Conservation (phyloP, 2,888 invertebrate genomes). For the Gastracanthus pulcherrimus region DNA sequence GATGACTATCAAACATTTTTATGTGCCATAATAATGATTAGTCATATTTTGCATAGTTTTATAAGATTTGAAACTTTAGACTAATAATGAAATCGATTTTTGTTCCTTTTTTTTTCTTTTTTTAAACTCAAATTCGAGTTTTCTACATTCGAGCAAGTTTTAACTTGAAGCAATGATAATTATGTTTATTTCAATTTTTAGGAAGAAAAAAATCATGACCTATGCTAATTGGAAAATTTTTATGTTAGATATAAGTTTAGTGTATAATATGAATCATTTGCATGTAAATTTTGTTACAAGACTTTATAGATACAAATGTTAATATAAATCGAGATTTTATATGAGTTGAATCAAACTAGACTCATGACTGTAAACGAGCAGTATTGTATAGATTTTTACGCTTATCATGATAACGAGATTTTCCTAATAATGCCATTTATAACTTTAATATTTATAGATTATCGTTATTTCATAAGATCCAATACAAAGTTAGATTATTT, state of each 20-base stretch:
- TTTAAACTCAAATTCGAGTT: constrained; percentile 26
- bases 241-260: constrained; percentile 36
- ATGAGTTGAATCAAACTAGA: constrained; percentile 2
- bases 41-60: constrained; percentile 5
- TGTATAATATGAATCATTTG: constrained; percentile 6
- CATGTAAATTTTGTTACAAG: constrained; percentile 31
- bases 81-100: constrained; percentile 9
- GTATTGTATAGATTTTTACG: constrained; percentile 39
- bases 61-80: not conserved
- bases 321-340: constrained; percentile 31
- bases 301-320: constrained; percentile 22
- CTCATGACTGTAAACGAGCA: constrained; percentile 8
- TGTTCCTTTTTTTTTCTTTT: constrained; percentile 3
- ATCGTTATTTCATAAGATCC: not conserved
- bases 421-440: constrained; percentile 21
- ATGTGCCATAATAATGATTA: not conserved
- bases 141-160: constrained; percentile 17
- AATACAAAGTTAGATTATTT: not conserved
- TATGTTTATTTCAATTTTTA: constrained; percentile 44
- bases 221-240: constrained; percentile 27
- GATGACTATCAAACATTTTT: too few species aligned
- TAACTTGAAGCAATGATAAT: constrained; percentile 17
- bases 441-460: constrained; percentile 10
- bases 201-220: constrained; percentile 48
- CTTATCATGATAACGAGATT: constrained; percentile 26